phyloP scores from a whole-genome alignment of 1,140 invertebrate genomes.

The Tetragnatha versicolor region DNA sequence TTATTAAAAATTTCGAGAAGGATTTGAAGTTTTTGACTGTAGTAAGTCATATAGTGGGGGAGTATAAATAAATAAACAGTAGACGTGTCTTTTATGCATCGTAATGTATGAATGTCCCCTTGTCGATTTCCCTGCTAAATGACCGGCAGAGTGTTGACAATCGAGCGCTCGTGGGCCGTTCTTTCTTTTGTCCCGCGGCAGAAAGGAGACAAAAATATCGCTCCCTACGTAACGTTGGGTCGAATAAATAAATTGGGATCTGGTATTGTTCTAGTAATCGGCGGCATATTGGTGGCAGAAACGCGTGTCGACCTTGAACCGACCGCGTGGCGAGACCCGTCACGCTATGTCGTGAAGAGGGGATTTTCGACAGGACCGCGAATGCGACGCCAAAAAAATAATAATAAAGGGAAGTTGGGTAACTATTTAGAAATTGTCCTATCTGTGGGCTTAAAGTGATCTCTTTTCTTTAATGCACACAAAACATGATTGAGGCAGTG shows the following conservation, averaged over 20 bases:
- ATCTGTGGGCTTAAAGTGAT: no score
- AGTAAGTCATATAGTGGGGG: no score
- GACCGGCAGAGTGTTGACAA: constrained; percentile 35
- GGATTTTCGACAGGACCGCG: constrained; percentile 23
- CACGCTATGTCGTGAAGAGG: constrained; percentile 46
- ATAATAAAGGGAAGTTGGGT: no score
- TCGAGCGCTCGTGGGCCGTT: not conserved
- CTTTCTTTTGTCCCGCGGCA: constrained; percentile 30
- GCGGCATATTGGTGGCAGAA: constrained; percentile 42
- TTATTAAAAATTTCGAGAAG: no score
- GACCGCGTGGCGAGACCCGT: constrained; percentile 24
- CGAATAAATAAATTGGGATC: constrained; percentile 48
- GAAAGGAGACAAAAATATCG: constrained; percentile 48
- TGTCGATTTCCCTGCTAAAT: not conserved
- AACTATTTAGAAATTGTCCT: no score
- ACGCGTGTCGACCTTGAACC: constrained; percentile 50
- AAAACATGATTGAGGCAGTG: no score
- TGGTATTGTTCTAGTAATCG: constrained; percentile 53
- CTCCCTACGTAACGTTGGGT: constrained; percentile 41
- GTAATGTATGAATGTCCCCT: no score
- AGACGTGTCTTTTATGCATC: no score
- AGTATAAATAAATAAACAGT: no score
- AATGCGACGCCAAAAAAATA: constrained; percentile 18
- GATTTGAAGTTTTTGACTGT: no score
- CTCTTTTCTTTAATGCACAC: no score